phyloP scores from a whole-genome alignment of 2,888 invertebrate genomes.

The Acronicta psi region DNA sequence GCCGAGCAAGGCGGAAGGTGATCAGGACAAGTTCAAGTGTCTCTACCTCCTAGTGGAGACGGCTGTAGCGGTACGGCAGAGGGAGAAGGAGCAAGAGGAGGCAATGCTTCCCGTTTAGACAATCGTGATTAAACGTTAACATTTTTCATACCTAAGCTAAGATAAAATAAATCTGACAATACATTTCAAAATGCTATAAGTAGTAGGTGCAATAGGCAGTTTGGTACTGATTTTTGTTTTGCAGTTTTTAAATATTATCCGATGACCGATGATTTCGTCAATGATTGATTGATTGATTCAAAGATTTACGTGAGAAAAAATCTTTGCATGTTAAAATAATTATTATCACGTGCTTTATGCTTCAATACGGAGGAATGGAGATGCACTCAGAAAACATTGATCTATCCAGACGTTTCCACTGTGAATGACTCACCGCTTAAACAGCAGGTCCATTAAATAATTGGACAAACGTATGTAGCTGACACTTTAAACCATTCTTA shows the following conservation, averaged over 20 bases:
- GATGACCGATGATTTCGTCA: background rate
- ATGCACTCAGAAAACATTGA: no score
- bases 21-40: slow-evolving; percentile 79
- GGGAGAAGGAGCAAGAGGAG: slow-evolving; percentile 75
- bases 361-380: no score
- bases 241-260: no score
- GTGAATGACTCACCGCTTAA: no score
- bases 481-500: no score
- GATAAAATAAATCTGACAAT: slow-evolving; percentile 29
- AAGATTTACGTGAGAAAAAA: no score
- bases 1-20: slow-evolving; percentile 63
- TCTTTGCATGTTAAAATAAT: no score
- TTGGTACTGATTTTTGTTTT: background rate
- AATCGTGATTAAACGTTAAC: slow-evolving; percentile 5
- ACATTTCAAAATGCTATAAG: slow-evolving; percentile 7
- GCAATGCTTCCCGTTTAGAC: slow-evolving; percentile 53
- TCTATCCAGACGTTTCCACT: no score
- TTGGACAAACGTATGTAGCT: no score
- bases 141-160: slow-evolving; percentile 31
- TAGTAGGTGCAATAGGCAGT: background rate
- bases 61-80: slow-evolving; percentile 79
- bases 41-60: slow-evolving; percentile 81
- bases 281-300: background rate
- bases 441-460: no score
- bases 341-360: no score